Percentiles rank a stretch among this genome's conserved stretches.
These are phyloP conservation scores for Myripristis murdjan DNA, from an alignment of 2,797 vertebrate genomes.

Conservation along the genomic window DNA sequence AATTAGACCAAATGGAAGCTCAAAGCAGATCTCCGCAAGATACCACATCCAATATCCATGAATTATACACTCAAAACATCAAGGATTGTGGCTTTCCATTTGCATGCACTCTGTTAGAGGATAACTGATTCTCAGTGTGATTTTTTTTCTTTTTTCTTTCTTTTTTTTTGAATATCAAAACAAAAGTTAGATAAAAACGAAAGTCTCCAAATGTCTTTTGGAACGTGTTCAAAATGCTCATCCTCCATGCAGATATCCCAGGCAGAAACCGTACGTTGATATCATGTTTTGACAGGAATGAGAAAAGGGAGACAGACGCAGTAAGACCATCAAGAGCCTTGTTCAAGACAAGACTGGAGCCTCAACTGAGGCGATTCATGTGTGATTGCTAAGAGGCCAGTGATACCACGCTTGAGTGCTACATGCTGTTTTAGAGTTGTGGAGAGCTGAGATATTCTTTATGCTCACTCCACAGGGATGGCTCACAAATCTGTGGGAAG, in stretches of 20 bases:
- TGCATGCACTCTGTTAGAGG: constrained; percentile 5
- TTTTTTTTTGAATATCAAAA: not conserved
- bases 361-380: constrained; percentile 42
- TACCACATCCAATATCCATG: constrained; percentile 13
- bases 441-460: constrained; percentile 62
- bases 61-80: constrained; percentile 14
- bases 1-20: constrained; percentile 45
- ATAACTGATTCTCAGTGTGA: not conserved
- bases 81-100: constrained; percentile 24
- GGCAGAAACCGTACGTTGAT: constrained; percentile 9
- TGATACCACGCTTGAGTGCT: constrained; percentile 58
- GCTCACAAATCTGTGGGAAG: constrained; percentile 78
- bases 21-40: constrained; percentile 12
- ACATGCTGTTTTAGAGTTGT: constrained; percentile 65
- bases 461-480: constrained; percentile 60
- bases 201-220: constrained; percentile 5
- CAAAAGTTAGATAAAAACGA: constrained; percentile 5
- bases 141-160: not conserved
- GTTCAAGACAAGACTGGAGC: constrained; percentile 32
- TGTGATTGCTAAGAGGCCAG: constrained; percentile 43
- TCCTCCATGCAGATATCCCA: not conserved
- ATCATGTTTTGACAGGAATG: constrained; percentile 11
- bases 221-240: not conserved
- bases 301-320: constrained; percentile 27
- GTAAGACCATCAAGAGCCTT: constrained; percentile 45